Evolutionary conservation across 2,797 vertebrate species (phyloP), one percentile per base, ranked within the genome.

Genomic region (Scolopax bukidnonensis): DNA sequence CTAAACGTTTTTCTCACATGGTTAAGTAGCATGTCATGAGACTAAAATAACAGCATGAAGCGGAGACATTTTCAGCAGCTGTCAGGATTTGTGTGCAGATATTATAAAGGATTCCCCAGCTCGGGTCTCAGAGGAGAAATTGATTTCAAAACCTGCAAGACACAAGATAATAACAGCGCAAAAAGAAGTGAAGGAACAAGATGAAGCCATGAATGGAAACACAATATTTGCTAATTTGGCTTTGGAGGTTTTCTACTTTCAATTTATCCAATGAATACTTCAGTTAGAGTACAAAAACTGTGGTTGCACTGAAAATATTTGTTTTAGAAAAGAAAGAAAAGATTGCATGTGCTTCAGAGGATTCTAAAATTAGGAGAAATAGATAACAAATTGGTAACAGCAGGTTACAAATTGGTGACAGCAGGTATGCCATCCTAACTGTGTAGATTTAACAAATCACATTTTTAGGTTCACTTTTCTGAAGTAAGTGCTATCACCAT

Each of bases 391-490:
- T 77, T 82, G 83, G 24, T 90, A 71, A 92, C 94, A 95, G 94
- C 84, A 77, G 90, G 95, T 87, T 92, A 89, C 81, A 91, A 96
- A 96, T 92, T 96, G 92, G n/a, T 95, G 91, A 89, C 94, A 97
- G 90, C 85, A 95, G 91, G 83, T 95, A 86, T 64, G 74, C 80
- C 82, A 65, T 77, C 60, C 67, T 79, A 93, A 81, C 70, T 81
- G 70, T 6, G 60, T 9, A 84, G 80, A 93, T 95, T 96, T 95
- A 95, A 93, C 77, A 97, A 96, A 97, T 95, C 50, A 71, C 40
- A 87, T 96, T 97, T 97, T 96, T 93, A 80, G 87, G 83, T 94
- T 95, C 95, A 87, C 48, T 93, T 97, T 95, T 95, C 91, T 80
- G 64, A 91, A 86, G 50, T 78, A 93, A 94, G 65, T 84, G 48